phyloP scores from a whole-genome alignment of 1,140 invertebrate genomes.

The Drosophila kohkoa region DNA sequence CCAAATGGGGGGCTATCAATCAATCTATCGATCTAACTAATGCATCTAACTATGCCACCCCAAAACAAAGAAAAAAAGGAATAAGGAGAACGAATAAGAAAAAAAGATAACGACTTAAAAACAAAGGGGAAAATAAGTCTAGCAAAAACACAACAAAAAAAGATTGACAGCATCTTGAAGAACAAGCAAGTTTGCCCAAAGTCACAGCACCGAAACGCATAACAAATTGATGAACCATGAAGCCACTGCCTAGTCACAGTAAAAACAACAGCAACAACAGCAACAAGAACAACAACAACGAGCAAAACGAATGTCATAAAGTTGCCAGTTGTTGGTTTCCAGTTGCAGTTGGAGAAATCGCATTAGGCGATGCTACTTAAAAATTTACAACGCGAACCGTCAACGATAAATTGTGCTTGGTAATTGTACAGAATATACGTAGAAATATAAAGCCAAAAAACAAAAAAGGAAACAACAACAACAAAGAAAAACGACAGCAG shows the following conservation, averaged over 20 bases:
- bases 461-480: constrained; percentile 6
- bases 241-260: constrained; percentile 23
- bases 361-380: constrained; percentile 55
- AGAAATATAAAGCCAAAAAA: constrained; percentile 25
- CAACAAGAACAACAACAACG: constrained; percentile 14
- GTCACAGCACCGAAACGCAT: constrained; percentile 34
- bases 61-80: constrained; percentile 8
- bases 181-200: constrained; percentile 21
- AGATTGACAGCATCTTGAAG: constrained; percentile 24
- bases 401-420: constrained; percentile 50
- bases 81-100: not conserved
- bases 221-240: constrained; percentile 47
- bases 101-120: not conserved
- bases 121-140: not conserved
- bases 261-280: constrained; percentile 11
- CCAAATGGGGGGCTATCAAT: constrained; percentile 36
- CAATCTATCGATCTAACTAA: constrained; percentile 40
- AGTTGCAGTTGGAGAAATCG: constrained; percentile 48
- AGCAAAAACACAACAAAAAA: constrained; percentile 1
- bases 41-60: constrained; percentile 21
- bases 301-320: constrained; percentile 47
- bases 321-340: constrained; percentile 24
- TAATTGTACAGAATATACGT: constrained; percentile 45
- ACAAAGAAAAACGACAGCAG: constrained; percentile 5
- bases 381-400: constrained; percentile 46